These are phyloP conservation scores for Sturnira hondurensis DNA, from an alignment of 2,113 vertebrate species.

Conservation along the genomic window DNA sequence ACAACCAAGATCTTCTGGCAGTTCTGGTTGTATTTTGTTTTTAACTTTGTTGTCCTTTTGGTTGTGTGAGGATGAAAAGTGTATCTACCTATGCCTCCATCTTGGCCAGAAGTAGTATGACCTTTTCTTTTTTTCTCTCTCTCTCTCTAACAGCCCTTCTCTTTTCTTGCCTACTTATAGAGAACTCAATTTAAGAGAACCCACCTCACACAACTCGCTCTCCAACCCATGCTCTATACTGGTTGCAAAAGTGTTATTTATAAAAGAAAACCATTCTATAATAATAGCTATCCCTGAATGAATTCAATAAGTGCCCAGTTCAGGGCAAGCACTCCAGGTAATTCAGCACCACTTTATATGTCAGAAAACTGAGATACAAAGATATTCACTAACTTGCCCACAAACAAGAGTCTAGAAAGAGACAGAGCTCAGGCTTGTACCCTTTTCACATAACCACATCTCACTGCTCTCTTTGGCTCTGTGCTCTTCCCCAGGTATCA, in stretches of 20 bases:
- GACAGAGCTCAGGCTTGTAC: neutral
- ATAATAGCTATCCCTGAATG: neutral
- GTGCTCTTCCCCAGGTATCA: neutral
- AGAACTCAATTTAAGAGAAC: neutral
- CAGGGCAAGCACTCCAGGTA: neutral
- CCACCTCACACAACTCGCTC: neutral
- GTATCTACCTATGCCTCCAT: too few species aligned
- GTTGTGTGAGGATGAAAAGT: too few species aligned
- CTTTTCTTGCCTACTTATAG: neutral
- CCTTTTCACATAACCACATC: neutral
- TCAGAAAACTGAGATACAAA: neutral
- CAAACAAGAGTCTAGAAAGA: neutral
- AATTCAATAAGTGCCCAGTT: neutral
- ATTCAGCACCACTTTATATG: neutral
- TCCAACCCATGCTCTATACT: neutral
- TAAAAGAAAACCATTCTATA: neutral
- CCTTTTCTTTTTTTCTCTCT: neutral
- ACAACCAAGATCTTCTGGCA: too few species aligned
- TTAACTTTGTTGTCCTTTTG: too few species aligned
- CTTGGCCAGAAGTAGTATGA: neutral
- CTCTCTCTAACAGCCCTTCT: neutral
- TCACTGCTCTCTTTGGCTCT: neutral
- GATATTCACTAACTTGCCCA: neutral
- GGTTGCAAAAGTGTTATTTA: neutral
- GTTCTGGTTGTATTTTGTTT: too few species aligned